A percentile compares a stretch with the other conserved stretches of the same genome.
Conservation (phyloP, 2,888 invertebrate genomes). For the Drosophila falleni region DNA sequence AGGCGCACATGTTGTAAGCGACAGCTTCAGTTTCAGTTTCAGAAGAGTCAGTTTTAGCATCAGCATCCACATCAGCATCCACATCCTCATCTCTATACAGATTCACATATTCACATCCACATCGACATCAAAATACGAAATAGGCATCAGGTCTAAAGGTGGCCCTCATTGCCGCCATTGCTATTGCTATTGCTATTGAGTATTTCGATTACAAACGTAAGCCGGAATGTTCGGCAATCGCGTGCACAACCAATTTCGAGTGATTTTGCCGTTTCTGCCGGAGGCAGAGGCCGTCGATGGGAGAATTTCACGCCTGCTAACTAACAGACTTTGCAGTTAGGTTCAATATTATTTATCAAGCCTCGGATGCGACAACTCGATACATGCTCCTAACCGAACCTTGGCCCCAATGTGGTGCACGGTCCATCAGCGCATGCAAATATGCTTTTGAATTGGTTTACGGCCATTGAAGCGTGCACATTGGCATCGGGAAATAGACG, state of each 20-base stretch:
- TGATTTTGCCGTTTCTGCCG: slow-evolving; percentile 49
- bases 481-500: slow-evolving; percentile 38
- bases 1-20: slow-evolving; percentile 72
- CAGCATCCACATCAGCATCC: slow-evolving; percentile 21
- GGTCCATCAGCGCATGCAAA: slow-evolving; percentile 78
- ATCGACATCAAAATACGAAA: slow-evolving; percentile 38
- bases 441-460: slow-evolving; percentile 80
- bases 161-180: slow-evolving; percentile 41
- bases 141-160: slow-evolving; percentile 44
- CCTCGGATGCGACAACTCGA: slow-evolving; percentile 35
- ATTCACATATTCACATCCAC: slow-evolving; percentile 24
- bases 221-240: slow-evolving; percentile 52
- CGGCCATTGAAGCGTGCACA: slow-evolving; percentile 72
- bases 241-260: slow-evolving; percentile 61
- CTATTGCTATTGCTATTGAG: slow-evolving; percentile 49
- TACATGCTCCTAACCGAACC: slow-evolving; percentile 34
- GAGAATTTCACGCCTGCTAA: slow-evolving; percentile 57
- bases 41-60: slow-evolving; percentile 20
- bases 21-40: slow-evolving; percentile 6
- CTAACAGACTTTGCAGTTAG: slow-evolving; percentile 58
- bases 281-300: neutral
- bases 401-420: slow-evolving; percentile 47
- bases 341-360: slow-evolving; percentile 75
- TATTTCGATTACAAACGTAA: slow-evolving; percentile 69
- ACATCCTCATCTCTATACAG: slow-evolving; percentile 10